Base-by-base conservation (phyloP, 2,888 invertebrate species). In the Acanthosepion esculentum region DNA sequence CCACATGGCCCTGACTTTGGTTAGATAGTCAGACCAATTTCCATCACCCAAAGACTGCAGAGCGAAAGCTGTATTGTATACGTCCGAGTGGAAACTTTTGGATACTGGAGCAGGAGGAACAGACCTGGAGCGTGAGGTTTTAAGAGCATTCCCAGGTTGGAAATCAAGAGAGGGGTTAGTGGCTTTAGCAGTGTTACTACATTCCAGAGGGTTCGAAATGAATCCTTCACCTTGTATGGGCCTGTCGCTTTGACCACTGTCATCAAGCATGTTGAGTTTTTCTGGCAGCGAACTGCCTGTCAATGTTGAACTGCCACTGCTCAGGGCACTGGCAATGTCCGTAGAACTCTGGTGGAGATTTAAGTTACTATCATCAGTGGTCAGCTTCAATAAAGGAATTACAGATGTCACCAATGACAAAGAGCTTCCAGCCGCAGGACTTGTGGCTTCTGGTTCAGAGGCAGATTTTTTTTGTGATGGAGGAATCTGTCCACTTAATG, bases 1-100 rank as follows among this genome's bases (percentile, higher is more conserved):
- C 96, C 97, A 97, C 95, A 97, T 96, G 48, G 96, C 96, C 92
- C 97, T 95, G 26, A 97, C 97, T 94, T 96, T 96, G 93, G 96
- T 97, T 55, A 97, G 95, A 95, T 97, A 97, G 94, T 97, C 96
- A 29, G 96, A 95, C 96, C 96, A 96, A 53, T 96, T 96, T 92
- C 96, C 96, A 94, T 96, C 96, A 94, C 96, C 96, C 50, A 97
- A 96, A 18, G 97, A 96, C 94, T 97, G 97, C 26, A 97, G 96
- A 53, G 97, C 97, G 96, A 97, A 97, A 94, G 97, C 96, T 29
- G 97, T 97, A 95, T 96, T 96, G 96, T 97, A 97, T 94, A 97
- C 96, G 95, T 97, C 97, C 18, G 96, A 96, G 95, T 97, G 97
- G 53, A 97, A 96, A 95, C 96, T 96, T 94, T 96, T 96, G 48